Base-by-base conservation (phyloP, 2,888 invertebrate species). In the Leptothorax acervorum region DNA sequence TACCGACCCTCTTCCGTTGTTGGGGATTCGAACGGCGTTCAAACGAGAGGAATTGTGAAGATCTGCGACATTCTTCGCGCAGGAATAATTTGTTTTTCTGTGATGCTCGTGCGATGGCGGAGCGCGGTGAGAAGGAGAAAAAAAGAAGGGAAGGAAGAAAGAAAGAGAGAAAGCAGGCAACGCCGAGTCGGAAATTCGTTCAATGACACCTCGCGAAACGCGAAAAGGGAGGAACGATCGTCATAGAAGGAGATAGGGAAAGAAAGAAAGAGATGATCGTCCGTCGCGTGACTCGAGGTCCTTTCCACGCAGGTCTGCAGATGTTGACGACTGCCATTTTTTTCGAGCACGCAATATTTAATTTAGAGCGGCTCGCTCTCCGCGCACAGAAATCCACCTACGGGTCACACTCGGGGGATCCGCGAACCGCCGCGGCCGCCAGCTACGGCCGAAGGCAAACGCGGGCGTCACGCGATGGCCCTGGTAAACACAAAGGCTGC, bases 271-370 rank as follows among this genome's bases (percentile, higher is more conserved):
- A 51, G 45, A 55, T 4, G 15, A 68, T 45, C 18, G 71, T 39
- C 48, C 73, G 73, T 84, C 57, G 84, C 82, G 82, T 84, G 82
- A 82, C 82, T 82, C 82, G 55, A 73, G 45, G 82, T 84, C 71
- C 66, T 84, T 79, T 79, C 71, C 79, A 79, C 79, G 79, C 79
- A 79, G 57, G 71, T 60, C 71, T 71, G 79, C 79, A 79, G 79
- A 79, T 79, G 79, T 79, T 79, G 79, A 79, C 79, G 79, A 79
- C 60, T 28, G 60, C 71, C 51, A 71, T 79, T 71, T 81, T 79
- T 81, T 81, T 71, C 71, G 48, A 81, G 79, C 79, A 81, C 51
- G 79, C 79, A 81, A 81, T 81, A 81, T 81, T 81, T 81, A 81
- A 81, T 81, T 81, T 81, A 81, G 79, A 71, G 48, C 60, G 71